Evolutionary conservation across 2,888 invertebrate genomes (phyloP).

Genomic region (Torymus aiolomorphi): DNA sequence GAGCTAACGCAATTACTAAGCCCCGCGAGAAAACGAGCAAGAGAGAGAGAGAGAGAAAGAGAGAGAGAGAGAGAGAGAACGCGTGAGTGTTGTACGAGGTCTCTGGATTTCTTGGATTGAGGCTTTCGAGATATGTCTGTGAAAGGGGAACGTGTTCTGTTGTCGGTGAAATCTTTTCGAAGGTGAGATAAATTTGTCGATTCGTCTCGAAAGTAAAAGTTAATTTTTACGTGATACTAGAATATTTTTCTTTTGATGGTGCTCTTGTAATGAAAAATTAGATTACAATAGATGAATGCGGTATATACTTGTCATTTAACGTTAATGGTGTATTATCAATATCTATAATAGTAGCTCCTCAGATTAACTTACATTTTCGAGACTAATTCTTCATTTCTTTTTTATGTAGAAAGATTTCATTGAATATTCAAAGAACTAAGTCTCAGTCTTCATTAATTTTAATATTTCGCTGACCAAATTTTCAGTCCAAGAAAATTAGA

Average conservation of each 20-base stretch:
- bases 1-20: constrained; percentile 39
- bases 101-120: constrained; percentile 38
- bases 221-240: background rate
- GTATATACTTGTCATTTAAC: no score
- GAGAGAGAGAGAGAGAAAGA: no score
- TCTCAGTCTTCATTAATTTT: constrained; percentile 6
- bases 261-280: background rate
- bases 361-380: constrained; percentile 25
- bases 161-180: no score
- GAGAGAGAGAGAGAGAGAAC: no score
- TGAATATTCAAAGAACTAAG: no score
- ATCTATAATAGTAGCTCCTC: no score
- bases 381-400: constrained; percentile 5
- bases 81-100: background rate
- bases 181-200: no score
- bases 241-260: background rate
- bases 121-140: background rate
- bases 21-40: no score
- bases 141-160: no score
- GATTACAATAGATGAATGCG: no score
- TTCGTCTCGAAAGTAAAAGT: background rate
- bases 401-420: background rate
- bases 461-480: background rate
- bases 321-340: no score
- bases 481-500: constrained; percentile 38